Evolutionary conservation across 1,140 invertebrate genomes (phyloP).

Genomic region (Scaptomyza graminum): DNA sequence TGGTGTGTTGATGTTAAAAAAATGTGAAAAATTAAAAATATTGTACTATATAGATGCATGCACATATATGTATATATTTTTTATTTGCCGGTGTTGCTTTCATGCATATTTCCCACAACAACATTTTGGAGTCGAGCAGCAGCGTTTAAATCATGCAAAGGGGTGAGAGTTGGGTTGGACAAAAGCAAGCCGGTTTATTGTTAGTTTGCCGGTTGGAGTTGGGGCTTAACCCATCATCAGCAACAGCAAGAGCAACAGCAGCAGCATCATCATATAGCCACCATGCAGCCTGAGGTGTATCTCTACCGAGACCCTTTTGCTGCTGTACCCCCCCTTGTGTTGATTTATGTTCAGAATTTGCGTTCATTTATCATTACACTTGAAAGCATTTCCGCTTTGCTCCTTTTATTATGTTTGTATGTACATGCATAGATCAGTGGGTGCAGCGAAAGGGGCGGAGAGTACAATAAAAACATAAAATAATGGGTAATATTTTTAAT

Average conservation of each 20-base stretch:
- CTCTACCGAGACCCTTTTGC: not conserved
- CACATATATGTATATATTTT: slow-evolving; percentile 29
- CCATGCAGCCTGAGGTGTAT: slow-evolving; percentile 60
- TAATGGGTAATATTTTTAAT: slow-evolving; percentile 75
- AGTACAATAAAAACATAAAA: slow-evolving; percentile 14
- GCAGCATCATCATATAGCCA: slow-evolving; percentile 13
- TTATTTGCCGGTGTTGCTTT: slow-evolving; percentile 65
- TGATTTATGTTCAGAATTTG: slow-evolving; percentile 79
- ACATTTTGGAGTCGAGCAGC: slow-evolving; percentile 70
- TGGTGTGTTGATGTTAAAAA: slow-evolving; percentile 31
- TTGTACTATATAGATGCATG: slow-evolving; percentile 44
- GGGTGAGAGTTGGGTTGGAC: slow-evolving; percentile 17
- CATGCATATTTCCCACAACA: slow-evolving; percentile 79
- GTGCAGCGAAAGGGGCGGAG: not conserved
- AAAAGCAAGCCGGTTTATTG: slow-evolving; percentile 50
- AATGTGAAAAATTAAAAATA: slow-evolving; percentile 80
- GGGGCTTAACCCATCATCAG: slow-evolving; percentile 74
- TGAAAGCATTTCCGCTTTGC: slow-evolving; percentile 79
- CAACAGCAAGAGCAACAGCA: slow-evolving; percentile 10
- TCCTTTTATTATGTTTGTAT: slow-evolving; percentile 70
- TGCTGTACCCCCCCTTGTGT: slow-evolving; percentile 5
- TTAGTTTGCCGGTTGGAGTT: slow-evolving; percentile 72
- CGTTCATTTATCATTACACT: slow-evolving; percentile 81
- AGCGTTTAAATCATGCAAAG: slow-evolving; percentile 72
- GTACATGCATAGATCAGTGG: slow-evolving; percentile 43